Base-by-base conservation (phyloP, 2,797 vertebrate genomes). In the Micromesistius poutassou region DNA sequence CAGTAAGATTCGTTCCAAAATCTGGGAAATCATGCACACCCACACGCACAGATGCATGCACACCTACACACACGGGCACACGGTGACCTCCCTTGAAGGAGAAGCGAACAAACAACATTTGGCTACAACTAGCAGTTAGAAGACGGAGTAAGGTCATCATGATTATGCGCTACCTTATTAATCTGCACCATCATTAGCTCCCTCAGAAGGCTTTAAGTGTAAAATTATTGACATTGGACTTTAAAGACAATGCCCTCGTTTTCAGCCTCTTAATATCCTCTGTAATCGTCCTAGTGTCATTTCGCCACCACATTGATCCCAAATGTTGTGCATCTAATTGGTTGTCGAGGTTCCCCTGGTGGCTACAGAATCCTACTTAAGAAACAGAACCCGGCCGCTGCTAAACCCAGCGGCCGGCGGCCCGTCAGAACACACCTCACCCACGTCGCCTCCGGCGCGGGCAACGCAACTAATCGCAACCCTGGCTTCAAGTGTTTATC, bases 401-500 rank as follows among this genome's bases (percentile, higher is more conserved):
- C 36, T 38, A 38, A 38, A 38, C 36, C 9, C 36, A 38, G 36
- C 9, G 36, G 9, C 9, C 9, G 36, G 5, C 42, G 3, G 42
- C 42, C 12, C 13, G 13, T 13, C 42, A 46, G 42, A 16, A 19
- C 42, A 13, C 42, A 14, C 9, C 40, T 3, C 40, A 9, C 40
- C 40, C 40, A 2, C 40, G 2, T 14, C 40, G 10, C 40, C 40
- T 2, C 8, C 28, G 5, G 25, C 22, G 30, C 5, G 16, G 33
- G 33, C 19, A 28, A 68, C 72, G 22, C 19, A 14, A 35, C 31
- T n/a, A 31, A 50, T 40, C 33, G 12, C 79, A 75, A 73, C 87
- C 76, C 71, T 80, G 84, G 88, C 79, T 78, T 85, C 80, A 82
- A 76, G 77, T 81, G 75, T 85, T 91, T 85, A 80, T 80, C 82